Evolutionary conservation across 2,113 vertebrate species (phyloP).

Genomic region (Trogon surrucura): DNA sequence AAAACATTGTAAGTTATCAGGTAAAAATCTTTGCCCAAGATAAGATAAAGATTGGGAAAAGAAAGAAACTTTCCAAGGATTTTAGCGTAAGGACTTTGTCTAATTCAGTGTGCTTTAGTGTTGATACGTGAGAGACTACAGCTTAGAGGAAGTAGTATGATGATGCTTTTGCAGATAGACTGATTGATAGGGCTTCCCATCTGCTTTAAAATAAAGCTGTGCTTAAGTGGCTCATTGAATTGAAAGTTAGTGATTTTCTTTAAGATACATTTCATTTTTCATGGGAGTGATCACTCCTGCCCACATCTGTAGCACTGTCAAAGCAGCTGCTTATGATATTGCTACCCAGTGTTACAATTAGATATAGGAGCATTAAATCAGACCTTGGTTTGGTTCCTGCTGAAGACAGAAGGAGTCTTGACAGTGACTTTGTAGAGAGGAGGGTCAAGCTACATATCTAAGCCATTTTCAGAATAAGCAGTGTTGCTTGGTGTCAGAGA

Average conservation of each 20-base stretch:
- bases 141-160: background rate
- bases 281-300: background rate
- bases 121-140: conserved; percentile 15
- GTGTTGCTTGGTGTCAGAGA: background rate
- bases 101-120: background rate
- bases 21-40: background rate
- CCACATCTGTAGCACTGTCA: background rate
- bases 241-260: background rate
- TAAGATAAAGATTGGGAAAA: background rate
- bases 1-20: background rate
- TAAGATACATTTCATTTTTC: background rate
- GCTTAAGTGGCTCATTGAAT: background rate
- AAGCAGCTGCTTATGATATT: background rate
- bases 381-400: background rate
- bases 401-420: background rate
- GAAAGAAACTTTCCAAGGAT: background rate
- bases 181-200: conserved; percentile 1
- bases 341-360: background rate
- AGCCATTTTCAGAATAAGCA: background rate
- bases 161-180: background rate
- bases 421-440: background rate
- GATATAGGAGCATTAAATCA: background rate
- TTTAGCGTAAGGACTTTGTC: background rate
- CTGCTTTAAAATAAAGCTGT: background rate
- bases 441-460: background rate